These are phyloP conservation scores for Eciton burchellii DNA, from an alignment of 1,140 invertebrate species.

Conservation along the genomic window DNA sequence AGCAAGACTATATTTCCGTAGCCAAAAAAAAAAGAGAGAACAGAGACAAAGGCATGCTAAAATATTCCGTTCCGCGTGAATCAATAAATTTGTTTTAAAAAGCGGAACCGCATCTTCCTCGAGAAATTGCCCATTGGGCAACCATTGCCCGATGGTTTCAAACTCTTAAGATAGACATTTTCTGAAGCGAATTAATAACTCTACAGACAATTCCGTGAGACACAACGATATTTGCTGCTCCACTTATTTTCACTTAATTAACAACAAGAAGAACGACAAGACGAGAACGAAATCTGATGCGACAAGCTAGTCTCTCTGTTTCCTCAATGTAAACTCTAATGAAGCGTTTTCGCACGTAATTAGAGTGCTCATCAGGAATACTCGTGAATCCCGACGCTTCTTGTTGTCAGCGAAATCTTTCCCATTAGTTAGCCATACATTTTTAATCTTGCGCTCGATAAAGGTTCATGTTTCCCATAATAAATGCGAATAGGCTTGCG, in stretches of 20 bases:
- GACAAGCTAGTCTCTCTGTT: background rate
- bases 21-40: too few relatives aligned
- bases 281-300: background rate
- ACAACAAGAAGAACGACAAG: background rate
- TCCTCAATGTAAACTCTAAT: background rate
- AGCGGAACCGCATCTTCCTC: background rate
- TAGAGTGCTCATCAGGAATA: background rate
- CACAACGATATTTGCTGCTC: background rate
- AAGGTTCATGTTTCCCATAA: background rate
- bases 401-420: background rate
- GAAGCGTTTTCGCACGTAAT: background rate
- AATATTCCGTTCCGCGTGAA: background rate
- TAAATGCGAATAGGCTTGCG: background rate
- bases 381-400: background rate
- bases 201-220: background rate
- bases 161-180: background rate
- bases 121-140: background rate
- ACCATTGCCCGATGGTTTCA: background rate
- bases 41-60: background rate
- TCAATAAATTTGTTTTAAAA: conserved; percentile 24
- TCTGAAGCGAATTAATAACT: background rate
- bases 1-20: background rate
- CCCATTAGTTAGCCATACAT: background rate
- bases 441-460: background rate
- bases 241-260: conserved; percentile 22